These are phyloP conservation scores for Andricus quercusramuli DNA, from an alignment of 2,888 invertebrate species.

Conservation along the genomic window DNA sequence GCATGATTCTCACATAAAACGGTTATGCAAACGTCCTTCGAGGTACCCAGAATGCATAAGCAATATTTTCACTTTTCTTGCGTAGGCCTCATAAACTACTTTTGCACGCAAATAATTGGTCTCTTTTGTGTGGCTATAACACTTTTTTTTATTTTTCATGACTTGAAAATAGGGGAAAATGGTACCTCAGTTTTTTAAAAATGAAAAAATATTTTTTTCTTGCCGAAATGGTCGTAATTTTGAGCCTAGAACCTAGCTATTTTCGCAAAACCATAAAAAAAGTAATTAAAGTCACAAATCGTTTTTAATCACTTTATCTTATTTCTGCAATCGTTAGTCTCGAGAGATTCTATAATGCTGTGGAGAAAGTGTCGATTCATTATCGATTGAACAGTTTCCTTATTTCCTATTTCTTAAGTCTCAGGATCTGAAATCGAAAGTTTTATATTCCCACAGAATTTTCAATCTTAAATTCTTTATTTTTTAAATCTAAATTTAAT, in stretches of 20 bases:
- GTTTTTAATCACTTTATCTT: no score
- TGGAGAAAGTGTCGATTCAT: no score
- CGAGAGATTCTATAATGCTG: no score
- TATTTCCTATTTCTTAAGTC: no score
- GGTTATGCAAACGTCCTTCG: slow-evolving; percentile 7
- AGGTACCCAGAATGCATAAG: neutral
- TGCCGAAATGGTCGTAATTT: neutral
- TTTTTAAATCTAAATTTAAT: no score
- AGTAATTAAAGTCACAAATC: no score
- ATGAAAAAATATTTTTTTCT: neutral
- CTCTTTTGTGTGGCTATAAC: neutral
- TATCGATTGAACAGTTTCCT: no score
- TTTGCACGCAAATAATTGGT: slow-evolving; percentile 4
- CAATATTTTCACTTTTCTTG: slow-evolving; percentile 27
- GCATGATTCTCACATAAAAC: neutral
- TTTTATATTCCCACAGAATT: no score
- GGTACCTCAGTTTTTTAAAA: neutral
- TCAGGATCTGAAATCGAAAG: no score
- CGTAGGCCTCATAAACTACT: slow-evolving; percentile 3
- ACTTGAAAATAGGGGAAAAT: neutral
- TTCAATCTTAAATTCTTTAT: no score
- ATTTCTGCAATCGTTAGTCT: no score
- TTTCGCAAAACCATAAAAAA: neutral
- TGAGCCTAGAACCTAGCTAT: neutral
- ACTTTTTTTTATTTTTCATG: neutral